Evolutionary conservation across 2,888 invertebrate genomes (phyloP), one percentile per base, ranked within the genome.

Genomic region (Laothoe populi): DNA sequence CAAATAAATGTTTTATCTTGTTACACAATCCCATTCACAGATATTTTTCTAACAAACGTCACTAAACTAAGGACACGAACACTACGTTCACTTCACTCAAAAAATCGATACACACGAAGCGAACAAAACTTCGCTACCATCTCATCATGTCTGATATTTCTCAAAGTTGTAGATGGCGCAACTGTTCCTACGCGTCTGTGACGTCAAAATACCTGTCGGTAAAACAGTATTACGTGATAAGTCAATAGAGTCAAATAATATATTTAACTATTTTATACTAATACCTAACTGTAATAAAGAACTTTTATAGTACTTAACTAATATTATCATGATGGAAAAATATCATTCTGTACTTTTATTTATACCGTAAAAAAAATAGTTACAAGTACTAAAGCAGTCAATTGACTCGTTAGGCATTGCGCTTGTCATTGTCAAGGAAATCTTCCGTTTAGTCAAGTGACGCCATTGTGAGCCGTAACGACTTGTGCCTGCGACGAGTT

Each of bases 401-500:
- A 4, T 67, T 86, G 86, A 82, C 70, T 75, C 61, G 42, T 64
- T 59, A 76, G 68, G 73, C 70, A 78, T 57, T 74, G 75, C 69
- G 75, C 71, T 71, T 77, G 81, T 79, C 73, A 76, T 65, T 87
- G 88, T 86, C 87, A 88, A 66, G 44, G 44, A 45, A 70, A 65
- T 83, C 81, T 88, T 89, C 90, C 90, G 90, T 84, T 92, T 90
- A 84, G 85, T 87, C 87, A 93, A 94, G 94, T 95, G 95, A 96
- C 96, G 96, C 96, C 96, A 96, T 96, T 96, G 96, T 96, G 95
- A 95, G 93, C 96, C 95, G 94, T 96, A 96, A 95, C 95, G 95
- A 95, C 96, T 95, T 94, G 92, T 85, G 79, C 81, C 85, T 87
- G 89, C 91, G 91, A 93, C 90, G 91, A 94, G 94, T 94, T 94